These are phyloP conservation scores for Hippocampus zosterae DNA, from an alignment of 2,113 vertebrate species.

Conservation along the genomic window DNA sequence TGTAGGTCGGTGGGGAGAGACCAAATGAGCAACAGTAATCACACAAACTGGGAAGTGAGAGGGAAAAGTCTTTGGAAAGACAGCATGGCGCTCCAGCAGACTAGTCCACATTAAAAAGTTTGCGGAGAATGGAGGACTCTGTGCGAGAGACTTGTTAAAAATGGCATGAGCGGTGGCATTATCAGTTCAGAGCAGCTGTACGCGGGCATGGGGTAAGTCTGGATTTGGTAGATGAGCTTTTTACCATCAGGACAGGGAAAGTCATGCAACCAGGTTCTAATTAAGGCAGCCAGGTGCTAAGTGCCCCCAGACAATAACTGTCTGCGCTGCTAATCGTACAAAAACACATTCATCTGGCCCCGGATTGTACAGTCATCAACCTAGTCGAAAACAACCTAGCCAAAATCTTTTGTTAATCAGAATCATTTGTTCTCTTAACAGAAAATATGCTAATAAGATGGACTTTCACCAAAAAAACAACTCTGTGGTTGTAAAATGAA, in stretches of 20 bases:
- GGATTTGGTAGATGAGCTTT: conserved; percentile 48
- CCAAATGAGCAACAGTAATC: conserved; percentile 43
- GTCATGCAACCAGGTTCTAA: conserved; percentile 52
- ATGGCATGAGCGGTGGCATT: conserved; percentile 46
- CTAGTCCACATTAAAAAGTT: conserved; percentile 32
- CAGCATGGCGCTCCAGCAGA: conserved; percentile 48
- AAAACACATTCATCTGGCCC: conserved; percentile 53
- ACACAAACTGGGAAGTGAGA: conserved; percentile 28
- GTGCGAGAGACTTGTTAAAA: conserved; percentile 51
- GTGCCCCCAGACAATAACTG: conserved; percentile 48
- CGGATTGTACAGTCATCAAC: conserved; percentile 39
- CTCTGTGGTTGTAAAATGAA: neutral
- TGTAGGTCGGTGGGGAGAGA: neutral
- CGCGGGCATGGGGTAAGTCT: conserved; percentile 28
- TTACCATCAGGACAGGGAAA: conserved; percentile 44
- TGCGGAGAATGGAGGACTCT: conserved; percentile 42
- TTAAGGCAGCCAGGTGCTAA: conserved; percentile 55
- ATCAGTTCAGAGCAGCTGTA: conserved; percentile 64
- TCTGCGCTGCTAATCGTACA: conserved; percentile 51
- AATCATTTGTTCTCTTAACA: conserved; percentile 34
- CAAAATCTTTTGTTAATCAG: conserved; percentile 37
- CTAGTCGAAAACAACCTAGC: conserved; percentile 23
- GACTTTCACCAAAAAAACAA: neutral
- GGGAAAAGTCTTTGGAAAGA: conserved; percentile 32
- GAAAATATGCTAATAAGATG: neutral